Evolutionary conservation across 2,888 invertebrate species (phyloP), one percentile per base, ranked within the genome.

Genomic region (Adelognathus sp.): DNA sequence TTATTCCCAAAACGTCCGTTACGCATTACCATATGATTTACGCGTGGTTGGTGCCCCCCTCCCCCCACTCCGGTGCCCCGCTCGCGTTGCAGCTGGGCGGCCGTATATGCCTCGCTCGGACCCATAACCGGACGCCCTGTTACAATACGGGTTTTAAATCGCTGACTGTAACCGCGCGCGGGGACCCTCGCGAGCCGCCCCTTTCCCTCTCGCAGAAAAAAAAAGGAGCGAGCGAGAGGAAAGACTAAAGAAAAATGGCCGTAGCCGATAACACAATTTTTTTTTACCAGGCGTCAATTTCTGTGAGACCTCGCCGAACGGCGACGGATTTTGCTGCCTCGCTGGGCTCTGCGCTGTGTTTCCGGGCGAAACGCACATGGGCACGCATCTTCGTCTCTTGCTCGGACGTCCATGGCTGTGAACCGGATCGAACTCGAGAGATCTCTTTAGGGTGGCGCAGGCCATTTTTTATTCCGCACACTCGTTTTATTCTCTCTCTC

Each of bases 401-500:
- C 96, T 95, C 76, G 98, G 97, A 88, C 97, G 93, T 78, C 93
- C 93, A 90, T 96, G 96, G 91, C 96, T 96, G 92, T 98, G 95
- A 83, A 95, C 93, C 83, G 98, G 96, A 93, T 98, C 98, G 95
- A 98, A 98, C 92, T 98, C 98, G 90, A 98, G 94, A 91, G 96
- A 96, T 92, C 98, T 95, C 94, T 98, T 98, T 85, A 98, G 94
- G 90, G 98, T 98, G 93, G 98, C 98, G 94, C 98, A 98, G 94
- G 98, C 98, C 98, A 99, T 99, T 94, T n/a, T n/a, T n/a, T n/a
- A n/a, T n/a, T n/a, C n/a, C n/a, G n/a, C n/a, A n/a, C n/a, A n/a
- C n/a, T n/a, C n/a, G n/a, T n/a, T n/a, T n/a, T n/a, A n/a, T n/a
- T 94, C 94, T 92, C 89, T 88, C 87, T 81, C 75, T 76, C 69